Percentiles rank a stretch among this genome's conserved stretches.
These are phyloP conservation scores for Sebastes reedi DNA, from an alignment of 2,797 vertebrate genomes.

Conservation along the genomic window DNA sequence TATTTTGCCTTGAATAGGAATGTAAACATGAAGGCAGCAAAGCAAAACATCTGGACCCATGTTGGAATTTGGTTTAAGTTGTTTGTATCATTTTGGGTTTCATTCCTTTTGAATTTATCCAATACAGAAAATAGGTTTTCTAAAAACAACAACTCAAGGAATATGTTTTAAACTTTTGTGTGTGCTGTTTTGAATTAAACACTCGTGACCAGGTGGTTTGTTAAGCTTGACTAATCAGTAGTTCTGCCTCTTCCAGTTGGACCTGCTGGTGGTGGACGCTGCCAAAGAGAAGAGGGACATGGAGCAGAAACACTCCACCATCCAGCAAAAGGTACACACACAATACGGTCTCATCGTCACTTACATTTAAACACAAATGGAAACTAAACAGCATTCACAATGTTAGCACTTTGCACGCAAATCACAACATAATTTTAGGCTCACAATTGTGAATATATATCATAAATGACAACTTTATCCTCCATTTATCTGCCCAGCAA, in stretches of 20 bases:
- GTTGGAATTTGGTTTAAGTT: neutral
- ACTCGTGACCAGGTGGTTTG: constrained; percentile 32
- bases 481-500: neutral
- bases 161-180: neutral
- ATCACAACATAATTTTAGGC: neutral
- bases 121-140: neutral
- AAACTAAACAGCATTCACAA: neutral
- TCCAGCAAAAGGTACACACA: constrained; percentile 94
- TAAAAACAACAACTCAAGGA: neutral
- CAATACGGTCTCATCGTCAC: neutral
- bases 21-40: neutral
- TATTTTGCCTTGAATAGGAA: neutral
- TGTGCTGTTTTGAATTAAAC: neutral
- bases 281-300: constrained; percentile 96
- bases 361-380: neutral
- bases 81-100: neutral
- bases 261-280: constrained; percentile 93
- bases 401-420: neutral
- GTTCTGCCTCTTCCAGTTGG: constrained; percentile 87
- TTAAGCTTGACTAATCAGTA: constrained; percentile 45
- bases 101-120: neutral
- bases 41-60: neutral
- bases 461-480: neutral
- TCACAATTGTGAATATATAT: neutral
- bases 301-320: constrained; percentile 98